A percentile compares a stretch with the other conserved stretches of the same genome.
Evolutionary conservation across 2,113 vertebrate genomes (phyloP).

Genomic region (Pelvicachromis taeniatus): DNA sequence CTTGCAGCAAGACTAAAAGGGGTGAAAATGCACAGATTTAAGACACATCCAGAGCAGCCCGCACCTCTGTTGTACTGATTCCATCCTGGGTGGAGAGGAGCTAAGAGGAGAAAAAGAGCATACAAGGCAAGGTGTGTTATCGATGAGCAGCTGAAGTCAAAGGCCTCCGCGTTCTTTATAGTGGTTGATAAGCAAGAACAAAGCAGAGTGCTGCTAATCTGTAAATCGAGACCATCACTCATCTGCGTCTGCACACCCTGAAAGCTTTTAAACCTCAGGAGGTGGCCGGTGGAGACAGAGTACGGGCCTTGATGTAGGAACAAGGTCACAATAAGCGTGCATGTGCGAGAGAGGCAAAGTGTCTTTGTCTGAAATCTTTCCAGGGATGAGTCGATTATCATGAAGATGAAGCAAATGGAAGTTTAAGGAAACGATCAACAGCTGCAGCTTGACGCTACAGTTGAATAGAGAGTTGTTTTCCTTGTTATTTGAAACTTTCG

Average conservation of each 20-base stretch:
- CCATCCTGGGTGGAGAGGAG: constrained; percentile 93
- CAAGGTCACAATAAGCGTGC: constrained; percentile 33
- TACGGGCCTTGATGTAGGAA: constrained; percentile 35
- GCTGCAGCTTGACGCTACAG: background rate
- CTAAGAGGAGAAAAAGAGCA: constrained; percentile 78
- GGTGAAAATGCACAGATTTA: constrained; percentile 5
- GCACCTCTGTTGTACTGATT: constrained; percentile 95
- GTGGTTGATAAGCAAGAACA: constrained; percentile 58
- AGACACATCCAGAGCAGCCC: constrained; percentile 65
- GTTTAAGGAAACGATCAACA: background rate
- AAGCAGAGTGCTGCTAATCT: constrained; percentile 42
- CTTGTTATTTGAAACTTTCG: background rate
- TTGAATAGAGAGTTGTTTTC: background rate
- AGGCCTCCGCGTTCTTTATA: constrained; percentile 55
- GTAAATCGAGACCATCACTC: constrained; percentile 56
- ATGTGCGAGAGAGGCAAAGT: background rate
- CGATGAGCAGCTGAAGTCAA: constrained; percentile 57
- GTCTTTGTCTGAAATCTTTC: constrained; percentile 14
- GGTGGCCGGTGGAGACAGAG: constrained; percentile 34
- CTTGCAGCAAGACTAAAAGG: background rate
- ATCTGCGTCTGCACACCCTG: constrained; percentile 33
- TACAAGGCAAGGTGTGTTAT: constrained; percentile 63
- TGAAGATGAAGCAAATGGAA: background rate
- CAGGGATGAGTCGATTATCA: constrained; percentile 10
- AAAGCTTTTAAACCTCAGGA: constrained; percentile 68